A percentile compares a stretch with the other conserved stretches of the same genome.
Evolutionary conservation across 2,888 invertebrate species (phyloP).

Genomic region (Calameuta pallipes): DNA sequence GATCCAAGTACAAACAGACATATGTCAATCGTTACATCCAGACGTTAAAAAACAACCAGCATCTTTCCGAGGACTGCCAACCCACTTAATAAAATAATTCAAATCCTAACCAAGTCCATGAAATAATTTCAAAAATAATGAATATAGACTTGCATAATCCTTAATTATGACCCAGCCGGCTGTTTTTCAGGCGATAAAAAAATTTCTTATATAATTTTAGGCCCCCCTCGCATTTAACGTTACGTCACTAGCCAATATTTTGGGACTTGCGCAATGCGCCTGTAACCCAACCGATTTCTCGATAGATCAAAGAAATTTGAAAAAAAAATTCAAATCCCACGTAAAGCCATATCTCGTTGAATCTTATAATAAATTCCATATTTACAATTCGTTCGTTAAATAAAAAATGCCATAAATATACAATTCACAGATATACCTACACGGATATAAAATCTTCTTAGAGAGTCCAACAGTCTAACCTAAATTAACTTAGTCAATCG

Average conservation of each 20-base stretch:
- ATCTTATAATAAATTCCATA: too few relatives aligned
- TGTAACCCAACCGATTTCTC: neutral
- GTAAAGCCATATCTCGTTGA: too few relatives aligned
- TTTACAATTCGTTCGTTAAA: too few relatives aligned
- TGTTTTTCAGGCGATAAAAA: neutral
- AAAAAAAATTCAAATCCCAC: neutral
- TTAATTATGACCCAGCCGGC: neutral
- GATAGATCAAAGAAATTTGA: neutral
- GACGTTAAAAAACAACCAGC: neutral
- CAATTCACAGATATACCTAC: too few relatives aligned
- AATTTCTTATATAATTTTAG: neutral
- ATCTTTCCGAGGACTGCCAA: neutral
- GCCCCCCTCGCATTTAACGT: neutral
- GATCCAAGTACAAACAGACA: neutral
- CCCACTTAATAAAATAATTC: neutral
- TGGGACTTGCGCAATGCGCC: neutral
- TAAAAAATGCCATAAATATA: too few relatives aligned
- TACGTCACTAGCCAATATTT: neutral
- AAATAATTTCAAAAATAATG: neutral
- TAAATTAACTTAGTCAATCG: neutral
- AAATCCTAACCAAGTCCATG: neutral
- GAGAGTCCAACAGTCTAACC: neutral
- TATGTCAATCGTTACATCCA: neutral
- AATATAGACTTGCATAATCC: neutral
- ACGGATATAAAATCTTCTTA: neutral